Percentiles rank a stretch among this genome's conserved stretches.
Conservation (phyloP, 2,888 invertebrate genomes). For the Drymonia ruficornis region DNA sequence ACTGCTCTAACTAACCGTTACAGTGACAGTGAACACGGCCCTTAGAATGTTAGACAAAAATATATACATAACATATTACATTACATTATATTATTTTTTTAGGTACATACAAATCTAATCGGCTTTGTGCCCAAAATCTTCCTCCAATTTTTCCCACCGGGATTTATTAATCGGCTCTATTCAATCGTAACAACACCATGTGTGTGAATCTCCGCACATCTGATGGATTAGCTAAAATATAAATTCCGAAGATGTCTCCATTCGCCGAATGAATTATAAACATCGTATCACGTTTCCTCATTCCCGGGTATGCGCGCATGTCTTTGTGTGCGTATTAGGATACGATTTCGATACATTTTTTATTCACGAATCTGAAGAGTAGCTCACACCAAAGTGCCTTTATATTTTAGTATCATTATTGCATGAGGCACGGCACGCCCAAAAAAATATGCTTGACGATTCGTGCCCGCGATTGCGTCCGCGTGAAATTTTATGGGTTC, state of each 20-base stretch:
- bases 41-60: no score
- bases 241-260: slow-evolving; percentile 50
- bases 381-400: background rate
- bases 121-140: background rate
- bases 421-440: no score
- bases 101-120: background rate
- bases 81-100: no score
- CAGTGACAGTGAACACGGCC: no score
- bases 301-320: slow-evolving; percentile 26
- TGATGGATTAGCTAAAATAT: slow-evolving; percentile 52
- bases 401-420: background rate
- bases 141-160: background rate
- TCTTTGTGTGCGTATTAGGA: slow-evolving; percentile 25
- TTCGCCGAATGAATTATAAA: slow-evolving; percentile 60
- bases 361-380: slow-evolving; percentile 14
- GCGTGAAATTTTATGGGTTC: no score
- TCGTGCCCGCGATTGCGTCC: no score
- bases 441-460: no score
- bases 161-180: slow-evolving; percentile 1
- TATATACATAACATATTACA: background rate
- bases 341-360: slow-evolving; percentile 15
- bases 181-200: slow-evolving; percentile 34
- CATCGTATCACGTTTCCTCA: slow-evolving; percentile 41
- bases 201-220: slow-evolving; percentile 20
- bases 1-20: no score